Evolutionary conservation across 2,888 invertebrate species (phyloP), one percentile per base, ranked within the genome.

Genomic region (Philopedon plagiatum): DNA sequence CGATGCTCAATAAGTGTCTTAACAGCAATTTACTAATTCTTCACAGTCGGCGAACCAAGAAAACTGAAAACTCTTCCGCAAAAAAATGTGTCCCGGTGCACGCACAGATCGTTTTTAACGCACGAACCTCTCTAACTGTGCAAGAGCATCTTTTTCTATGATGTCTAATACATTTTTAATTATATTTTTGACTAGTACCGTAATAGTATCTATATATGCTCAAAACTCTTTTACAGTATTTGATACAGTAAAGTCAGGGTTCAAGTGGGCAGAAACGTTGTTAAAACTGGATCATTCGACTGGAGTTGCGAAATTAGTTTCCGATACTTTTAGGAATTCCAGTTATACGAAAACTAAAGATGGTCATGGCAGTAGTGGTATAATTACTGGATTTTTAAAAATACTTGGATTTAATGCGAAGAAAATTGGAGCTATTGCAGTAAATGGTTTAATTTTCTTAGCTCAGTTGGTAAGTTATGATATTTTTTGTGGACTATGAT

Each of bases 401-500:
- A 85, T 95, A 65, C 87, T 95, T 76, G 94, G 94, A 18, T 88
- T 95, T 61, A 93, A 95, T 82, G 88, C 92, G 0, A 90, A 89
- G 66, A 93, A 93, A 85, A 88, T 95, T 72, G 92, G 93, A 29
- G 94, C 95, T 0, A 91, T 95, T 41, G 93, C 94, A 11, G 89
- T 95, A 13, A 95, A 95, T 83, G 93, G 93, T 18, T 88, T 95
- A 13, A 91, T 95, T 75, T 94, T 94, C 84, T 88, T 95, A 13
- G 94, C 95, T 0, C 94, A 95, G 86, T 88, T 94, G 91, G 95
- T 94, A 85, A 87, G 88, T 71, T 29, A 51, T 51, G n/a, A 5
- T 5, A 41, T 41, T 41, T 34, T n/a, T n/a, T n/a, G n/a, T n/a
- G n/a, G n/a, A n/a, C n/a, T n/a, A n/a, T n/a, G n/a, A n/a, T n/a